Base-by-base conservation (phyloP, 2,797 vertebrate genomes). In the Smutsia temminckii region DNA sequence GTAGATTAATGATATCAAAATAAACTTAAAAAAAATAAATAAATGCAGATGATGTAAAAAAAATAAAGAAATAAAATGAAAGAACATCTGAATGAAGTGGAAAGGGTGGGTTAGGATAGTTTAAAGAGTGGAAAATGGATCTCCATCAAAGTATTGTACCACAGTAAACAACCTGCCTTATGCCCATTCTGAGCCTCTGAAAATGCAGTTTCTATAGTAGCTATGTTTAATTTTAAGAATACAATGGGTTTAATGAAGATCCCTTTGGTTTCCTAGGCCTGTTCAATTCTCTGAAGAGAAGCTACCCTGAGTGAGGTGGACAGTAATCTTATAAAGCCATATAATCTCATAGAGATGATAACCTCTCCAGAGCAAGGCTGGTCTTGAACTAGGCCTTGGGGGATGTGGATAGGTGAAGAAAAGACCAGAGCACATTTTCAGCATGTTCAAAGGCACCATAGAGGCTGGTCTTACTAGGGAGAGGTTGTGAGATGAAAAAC, bases 201-300 rank as follows among this genome's bases (percentile, higher is more conserved):
- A 75, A 89, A 80, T 4, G 66, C 23, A 68, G 46, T 32, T 75
- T 61, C 61, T 89, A 25, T 9, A 63, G n/a, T 86, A 71, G 63
- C 11, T 84, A 34, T n/a, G n/a, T 68, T 46, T 83, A 63, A 92
- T 37, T 87, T 18, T 63, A n/a, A 78, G 37, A 51, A 66, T 59
- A 85, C 17, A 78, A 27, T 61, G 34, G 51, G 53, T 46, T n/a
- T 49, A 78, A 91, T 78, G 95, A 84, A 75, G 51, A 55, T 68
- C 8, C n/a, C 20, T 81, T 40, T 64, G 8, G 32, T 92, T 71
- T 92, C 27, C 42, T 55, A 46, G 3, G 40, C 66, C 61, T 91
- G 89, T 85, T 72, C 27, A 63, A 17, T 80, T 74, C n/a, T 91
- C 40, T 68, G 17, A 89, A 89, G 64, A 81, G 57, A 66, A 91